Evolutionary conservation across 2,797 vertebrate genomes (phyloP).

Genomic region (Setipinna tenuifilis): DNA sequence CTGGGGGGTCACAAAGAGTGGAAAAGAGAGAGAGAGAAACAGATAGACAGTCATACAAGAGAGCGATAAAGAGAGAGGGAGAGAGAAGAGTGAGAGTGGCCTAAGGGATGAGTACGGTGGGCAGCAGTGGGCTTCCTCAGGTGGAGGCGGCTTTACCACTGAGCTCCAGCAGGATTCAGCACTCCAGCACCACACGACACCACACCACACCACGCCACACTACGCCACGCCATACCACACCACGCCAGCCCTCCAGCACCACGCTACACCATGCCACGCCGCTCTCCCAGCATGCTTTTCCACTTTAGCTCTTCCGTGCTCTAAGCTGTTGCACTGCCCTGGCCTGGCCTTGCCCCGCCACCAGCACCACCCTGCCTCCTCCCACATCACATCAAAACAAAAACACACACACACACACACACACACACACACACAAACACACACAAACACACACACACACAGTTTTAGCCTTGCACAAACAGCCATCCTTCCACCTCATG

Average conservation of each 20-base stretch:
- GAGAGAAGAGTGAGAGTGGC: slow-evolving; percentile 31
- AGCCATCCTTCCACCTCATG: slow-evolving; percentile 48
- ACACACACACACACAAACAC: too few relatives aligned
- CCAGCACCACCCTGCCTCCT: neutral
- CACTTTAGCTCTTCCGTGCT: slow-evolving; percentile 57
- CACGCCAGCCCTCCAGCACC: slow-evolving; percentile 61
- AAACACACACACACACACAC: too few relatives aligned
- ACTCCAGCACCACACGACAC: slow-evolving; percentile 59
- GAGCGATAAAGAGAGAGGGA: slow-evolving; percentile 26
- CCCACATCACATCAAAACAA: neutral
- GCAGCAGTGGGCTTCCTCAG: slow-evolving; percentile 56
- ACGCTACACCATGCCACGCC: too few relatives aligned
- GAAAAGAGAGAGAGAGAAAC: neutral
- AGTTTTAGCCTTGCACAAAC: slow-evolving; percentile 48
- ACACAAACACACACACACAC: slow-evolving; percentile 23
- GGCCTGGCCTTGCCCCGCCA: slow-evolving; percentile 21
- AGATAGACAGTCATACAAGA: neutral
- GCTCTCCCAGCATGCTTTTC: slow-evolving; percentile 59
- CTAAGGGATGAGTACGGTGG: slow-evolving; percentile 46
- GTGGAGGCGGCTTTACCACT: slow-evolving; percentile 53
- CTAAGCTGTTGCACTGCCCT: slow-evolving; percentile 32
- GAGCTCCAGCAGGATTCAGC: slow-evolving; percentile 50
- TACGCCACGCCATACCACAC: too few relatives aligned
- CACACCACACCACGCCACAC: too few relatives aligned
- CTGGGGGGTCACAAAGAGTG: slow-evolving; percentile 25